These are phyloP conservation scores for Myopa tessellatipennis DNA, from an alignment of 2,888 invertebrate species.

Conservation along the genomic window DNA sequence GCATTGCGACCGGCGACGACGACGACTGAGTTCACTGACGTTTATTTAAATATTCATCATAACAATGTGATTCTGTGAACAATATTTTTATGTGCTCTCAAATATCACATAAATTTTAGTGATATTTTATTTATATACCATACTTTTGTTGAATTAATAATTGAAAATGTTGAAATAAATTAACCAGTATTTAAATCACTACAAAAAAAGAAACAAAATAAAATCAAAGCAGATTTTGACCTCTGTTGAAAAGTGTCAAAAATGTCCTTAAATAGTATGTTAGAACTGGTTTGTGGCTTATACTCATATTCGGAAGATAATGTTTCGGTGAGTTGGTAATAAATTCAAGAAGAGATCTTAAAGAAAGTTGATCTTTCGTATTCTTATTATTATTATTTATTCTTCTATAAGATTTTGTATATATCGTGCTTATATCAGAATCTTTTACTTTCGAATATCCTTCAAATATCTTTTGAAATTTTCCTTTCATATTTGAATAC, in stretches of 20 bases:
- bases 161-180: too few relatives aligned
- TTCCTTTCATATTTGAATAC: too few relatives aligned
- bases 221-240: not conserved
- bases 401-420: too few relatives aligned
- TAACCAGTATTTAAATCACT: too few relatives aligned
- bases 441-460: too few relatives aligned
- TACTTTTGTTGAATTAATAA: too few relatives aligned
- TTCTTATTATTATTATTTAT: too few relatives aligned
- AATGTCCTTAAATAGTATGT: conserved; percentile 59
- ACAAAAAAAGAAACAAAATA: too few relatives aligned
- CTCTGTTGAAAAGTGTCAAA: not conserved
- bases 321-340: conserved; percentile 68
- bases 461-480: too few relatives aligned
- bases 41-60: not conserved
- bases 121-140: too few relatives aligned
- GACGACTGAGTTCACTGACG: not conserved
- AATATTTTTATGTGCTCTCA: not conserved
- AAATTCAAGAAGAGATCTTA: not conserved
- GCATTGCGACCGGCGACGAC: not conserved
- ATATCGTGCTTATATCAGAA: too few relatives aligned
- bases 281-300: conserved; percentile 74
- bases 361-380: too few relatives aligned
- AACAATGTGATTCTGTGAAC: not conserved
- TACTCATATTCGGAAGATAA: conserved; percentile 73
- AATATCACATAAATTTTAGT: conserved; percentile 2